Percentiles rank a stretch among this genome's conserved stretches.
phyloP scores from a whole-genome alignment of 2,113 vertebrate species.

The Pterocles burchelli region DNA sequence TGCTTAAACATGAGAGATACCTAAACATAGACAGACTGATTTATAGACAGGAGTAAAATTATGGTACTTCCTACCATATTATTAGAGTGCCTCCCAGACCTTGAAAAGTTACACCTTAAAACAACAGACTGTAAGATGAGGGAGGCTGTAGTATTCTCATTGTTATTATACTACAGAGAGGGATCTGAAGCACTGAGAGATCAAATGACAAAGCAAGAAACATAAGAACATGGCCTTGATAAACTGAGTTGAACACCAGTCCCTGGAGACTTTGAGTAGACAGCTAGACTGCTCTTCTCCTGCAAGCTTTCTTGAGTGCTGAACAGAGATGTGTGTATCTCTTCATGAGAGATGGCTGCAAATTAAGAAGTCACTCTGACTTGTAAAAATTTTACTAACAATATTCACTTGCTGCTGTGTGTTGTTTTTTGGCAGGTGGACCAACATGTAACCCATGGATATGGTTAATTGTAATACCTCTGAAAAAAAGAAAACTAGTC shows the following conservation, averaged over 20 bases:
- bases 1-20: not conserved
- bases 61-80: not conserved
- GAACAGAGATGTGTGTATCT: not conserved
- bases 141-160: not conserved
- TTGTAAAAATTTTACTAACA: not conserved
- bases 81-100: not conserved
- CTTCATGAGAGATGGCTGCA: not conserved
- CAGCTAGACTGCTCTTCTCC: not conserved
- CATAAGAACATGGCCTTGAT: not conserved
- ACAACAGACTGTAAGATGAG: not conserved
- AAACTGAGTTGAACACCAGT: not conserved
- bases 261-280: not conserved
- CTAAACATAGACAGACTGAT: not conserved
- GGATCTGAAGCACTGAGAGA: not conserved
- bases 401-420: not conserved
- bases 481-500: not conserved
- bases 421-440: not conserved
- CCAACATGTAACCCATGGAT: not conserved
- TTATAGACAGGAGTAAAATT: not conserved
- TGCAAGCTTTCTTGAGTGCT: not conserved
- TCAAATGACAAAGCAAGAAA: not conserved
- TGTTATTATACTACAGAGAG: not conserved
- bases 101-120: not conserved
- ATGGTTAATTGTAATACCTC: not conserved
- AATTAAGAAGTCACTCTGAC: not conserved